Evolutionary conservation across 2,113 vertebrate species (phyloP), one percentile per base, ranked within the genome.

Genomic region (Eptesicus fuscus): DNA sequence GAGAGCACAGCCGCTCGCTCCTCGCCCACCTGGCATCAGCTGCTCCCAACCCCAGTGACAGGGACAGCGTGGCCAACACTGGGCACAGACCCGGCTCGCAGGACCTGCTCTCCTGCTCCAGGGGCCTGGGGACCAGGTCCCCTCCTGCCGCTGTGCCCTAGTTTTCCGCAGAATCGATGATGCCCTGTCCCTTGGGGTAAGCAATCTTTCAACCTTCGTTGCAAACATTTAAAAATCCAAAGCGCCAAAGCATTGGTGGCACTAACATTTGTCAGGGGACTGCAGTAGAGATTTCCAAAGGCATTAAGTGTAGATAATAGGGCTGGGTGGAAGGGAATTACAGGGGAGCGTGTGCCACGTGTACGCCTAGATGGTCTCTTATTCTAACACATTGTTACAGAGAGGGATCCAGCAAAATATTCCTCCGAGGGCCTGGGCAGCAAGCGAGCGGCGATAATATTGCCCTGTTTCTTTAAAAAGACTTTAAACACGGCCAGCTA

Each of bases 1-100:
- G 97, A 92, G 96, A 89, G 86, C 97, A 95, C 94, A 97, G 97
- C 96, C 92, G 85, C 96, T 97, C 93, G 95, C 88, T 96, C 44
- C 78, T 95, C 51, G 23, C 97, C 97, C 96, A 97, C 97, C 96
- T 97, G 97, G 96, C 97, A 96, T 97, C 97, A 96, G 96, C 95
- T 97, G 95, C 95, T 96, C 97, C 96, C 95, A 95, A 93, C 80
- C 95, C 85, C 95, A 93, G 92, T 91, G 94, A 97, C 94, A 97
- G 95, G 92, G 95, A 85, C 90, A 92, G 94, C 11, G 6, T 63
- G 90, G 97, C 97, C 97, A 97, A 89, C 87, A 76, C 95, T 92
- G 95, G 96, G 96, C 95, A 96, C 85, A 80, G 49, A 91, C 78
- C 56, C 83, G 92, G 82, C 92, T 96, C 88, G 23, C 49, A 96